These are phyloP conservation scores for Triplophysa siluroides DNA, from an alignment of 2,113 vertebrate species.

Conservation along the genomic window DNA sequence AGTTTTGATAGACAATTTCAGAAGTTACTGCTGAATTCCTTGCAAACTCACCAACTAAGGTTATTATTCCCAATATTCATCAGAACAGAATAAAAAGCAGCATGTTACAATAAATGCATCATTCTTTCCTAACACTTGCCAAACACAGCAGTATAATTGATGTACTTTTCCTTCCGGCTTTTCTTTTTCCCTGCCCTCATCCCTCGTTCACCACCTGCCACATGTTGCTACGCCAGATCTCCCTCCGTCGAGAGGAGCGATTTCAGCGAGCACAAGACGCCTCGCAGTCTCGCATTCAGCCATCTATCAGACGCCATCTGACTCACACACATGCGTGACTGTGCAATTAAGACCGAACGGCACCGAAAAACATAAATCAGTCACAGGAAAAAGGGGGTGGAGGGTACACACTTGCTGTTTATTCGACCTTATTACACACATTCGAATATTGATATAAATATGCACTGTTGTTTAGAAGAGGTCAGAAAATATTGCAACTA, in stretches of 20 bases:
- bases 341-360: slow-evolving; percentile 63
- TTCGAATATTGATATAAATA: slow-evolving; percentile 66
- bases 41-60: no score
- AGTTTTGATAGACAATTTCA: no score
- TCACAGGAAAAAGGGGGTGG: slow-evolving; percentile 45
- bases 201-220: slow-evolving; percentile 64
- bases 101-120: no score
- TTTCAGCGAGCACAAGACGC: slow-evolving; percentile 42
- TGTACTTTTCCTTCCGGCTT: slow-evolving; percentile 45
- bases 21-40: no score
- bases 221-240: slow-evolving; percentile 68
- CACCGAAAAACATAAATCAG: slow-evolving; percentile 62
- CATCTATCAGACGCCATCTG: slow-evolving; percentile 64
- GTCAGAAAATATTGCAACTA: not conserved
- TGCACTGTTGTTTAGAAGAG: slow-evolving; percentile 48
- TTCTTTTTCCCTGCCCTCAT: slow-evolving; percentile 40
- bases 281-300: slow-evolving; percentile 55
- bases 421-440: slow-evolving; percentile 61
- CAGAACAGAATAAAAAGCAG: no score
- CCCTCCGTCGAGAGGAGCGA: slow-evolving; percentile 43
- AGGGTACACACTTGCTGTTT: slow-evolving; percentile 39
- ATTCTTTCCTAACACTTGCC: slow-evolving; percentile 4
- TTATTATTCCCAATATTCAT: no score
- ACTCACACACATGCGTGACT: slow-evolving; percentile 63
- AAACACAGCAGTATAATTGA: slow-evolving; percentile 65